Evolutionary conservation across 2,113 vertebrate genomes (phyloP), one percentile per base, ranked within the genome.

Genomic region (Falco punctatus): DNA sequence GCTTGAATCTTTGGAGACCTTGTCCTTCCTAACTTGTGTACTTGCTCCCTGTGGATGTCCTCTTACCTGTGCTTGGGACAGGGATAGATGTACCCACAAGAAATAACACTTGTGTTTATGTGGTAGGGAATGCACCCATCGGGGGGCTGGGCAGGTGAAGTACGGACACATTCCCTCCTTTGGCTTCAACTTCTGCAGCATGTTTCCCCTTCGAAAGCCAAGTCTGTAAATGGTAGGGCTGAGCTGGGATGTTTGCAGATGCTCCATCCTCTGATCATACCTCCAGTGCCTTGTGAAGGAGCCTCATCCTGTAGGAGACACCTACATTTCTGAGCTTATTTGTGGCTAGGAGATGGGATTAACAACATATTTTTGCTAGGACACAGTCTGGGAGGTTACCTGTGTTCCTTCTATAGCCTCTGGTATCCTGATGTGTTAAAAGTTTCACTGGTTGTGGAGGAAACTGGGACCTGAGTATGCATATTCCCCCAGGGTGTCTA

Each of bases 361-460:
- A 98, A 98, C 87, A 98, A 93, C 89, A 98, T 99, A 98, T 98
- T 99, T 87, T 97, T 99, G 54, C 94, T 99, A 80, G 99, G 99
- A 33, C 98, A 98, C 97, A 98, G 98, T 73, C 96, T 99, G 54
- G 98, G 98, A 5, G 98, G 98, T 32, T 99, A 98, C 92, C 97
- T 98, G 61, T 99, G 98, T 27, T 98, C 98, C 16, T 99, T 98
- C 2, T 99, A 98, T 44, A 98, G 98, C 33, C 98, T 99, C 82
- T 98, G 98, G 92, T 98, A 98, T 94, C 98, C 98, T 19, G 97
- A 99, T 24, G 98, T 99, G 99, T 99, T 95, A 97, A 69, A 69
- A 58, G 24, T 33, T 38, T 54, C 30, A 35, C 5, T 2, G 3
- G 33, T 33, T 18, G 6, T 23, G 21, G 40, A 87, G 38, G 33